A percentile compares a stretch with the other conserved stretches of the same genome.
Evolutionary conservation across 1,140 invertebrate genomes (phyloP).

Genomic region (Trissolcus basalis): DNA sequence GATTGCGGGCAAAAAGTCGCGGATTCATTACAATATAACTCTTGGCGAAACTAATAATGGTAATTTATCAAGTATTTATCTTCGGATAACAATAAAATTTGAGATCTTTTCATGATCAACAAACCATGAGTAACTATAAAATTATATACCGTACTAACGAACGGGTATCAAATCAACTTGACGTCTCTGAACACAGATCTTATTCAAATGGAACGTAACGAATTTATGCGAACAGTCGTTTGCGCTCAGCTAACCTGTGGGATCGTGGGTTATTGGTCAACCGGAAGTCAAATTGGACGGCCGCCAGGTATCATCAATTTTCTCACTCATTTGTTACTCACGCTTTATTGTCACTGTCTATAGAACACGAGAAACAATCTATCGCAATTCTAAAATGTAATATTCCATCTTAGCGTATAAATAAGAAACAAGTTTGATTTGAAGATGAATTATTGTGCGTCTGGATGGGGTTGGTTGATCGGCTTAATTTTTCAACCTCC

Average conservation of each 20-base stretch:
- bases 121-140: too few species aligned
- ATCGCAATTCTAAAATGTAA: conserved; percentile 10
- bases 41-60: too few species aligned
- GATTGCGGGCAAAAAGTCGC: conserved; percentile 5
- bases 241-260: conserved; percentile 6
- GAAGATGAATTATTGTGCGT: too few species aligned
- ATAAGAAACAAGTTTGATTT: too few species aligned
- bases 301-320: conserved; percentile 50
- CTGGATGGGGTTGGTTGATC: too few species aligned
- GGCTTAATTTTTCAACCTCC: too few species aligned
- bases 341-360: conserved; percentile 12
- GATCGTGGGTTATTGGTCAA: conserved; percentile 35
- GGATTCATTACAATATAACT: conserved; percentile 11
- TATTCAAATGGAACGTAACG: conserved; percentile 27
- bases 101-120: too few species aligned
- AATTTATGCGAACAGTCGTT: conserved; percentile 29
- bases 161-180: too few species aligned
- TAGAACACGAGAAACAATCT: conserved; percentile 1
- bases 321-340: conserved; percentile 37
- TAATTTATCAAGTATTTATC: too few species aligned
- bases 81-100: too few species aligned
- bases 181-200: neutral
- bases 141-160: too few species aligned
- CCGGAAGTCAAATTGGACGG: conserved; percentile 49
- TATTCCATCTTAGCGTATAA: too few species aligned